These are phyloP conservation scores for Orthonevra nobilis DNA, from an alignment of 2,888 invertebrate species.

Conservation along the genomic window DNA sequence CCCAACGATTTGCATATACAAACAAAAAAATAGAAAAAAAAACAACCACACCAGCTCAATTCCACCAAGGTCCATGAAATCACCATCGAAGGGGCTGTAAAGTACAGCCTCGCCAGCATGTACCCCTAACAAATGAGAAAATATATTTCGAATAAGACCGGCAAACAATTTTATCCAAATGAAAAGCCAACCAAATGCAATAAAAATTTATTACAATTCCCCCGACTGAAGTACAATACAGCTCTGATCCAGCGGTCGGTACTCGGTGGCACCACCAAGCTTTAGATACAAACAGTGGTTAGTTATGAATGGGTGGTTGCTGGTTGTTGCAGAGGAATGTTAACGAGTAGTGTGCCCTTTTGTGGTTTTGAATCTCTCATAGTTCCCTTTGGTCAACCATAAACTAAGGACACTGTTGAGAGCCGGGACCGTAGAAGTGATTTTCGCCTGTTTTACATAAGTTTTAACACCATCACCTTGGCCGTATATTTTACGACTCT, in stretches of 20 bases:
- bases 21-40: slow-evolving; percentile 13
- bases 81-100: slow-evolving; percentile 43
- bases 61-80: slow-evolving; percentile 29
- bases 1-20: not conserved
- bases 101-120: slow-evolving; percentile 17
- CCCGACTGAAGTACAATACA: slow-evolving; percentile 37
- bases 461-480: slow-evolving; percentile 45
- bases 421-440: slow-evolving; percentile 9
- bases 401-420: slow-evolving; percentile 48
- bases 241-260: slow-evolving; percentile 4
- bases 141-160: slow-evolving; percentile 45
- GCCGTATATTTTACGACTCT: slow-evolving; percentile 31
- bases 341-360: slow-evolving; percentile 25
- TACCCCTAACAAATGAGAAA: not conserved
- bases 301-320: slow-evolving; percentile 18
- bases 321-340: not conserved
- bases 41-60: slow-evolving; percentile 44
- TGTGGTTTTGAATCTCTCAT: slow-evolving; percentile 51
- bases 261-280: too few species aligned
- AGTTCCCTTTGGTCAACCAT: slow-evolving; percentile 61
- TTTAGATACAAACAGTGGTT: slow-evolving; percentile 13
- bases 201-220: slow-evolving; percentile 68
- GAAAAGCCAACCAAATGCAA: slow-evolving; percentile 67
- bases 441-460: slow-evolving; percentile 60
- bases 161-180: slow-evolving; percentile 59